Evolutionary conservation across 2,888 invertebrate genomes (phyloP).

Genomic region (Slavum lentiscoides): DNA sequence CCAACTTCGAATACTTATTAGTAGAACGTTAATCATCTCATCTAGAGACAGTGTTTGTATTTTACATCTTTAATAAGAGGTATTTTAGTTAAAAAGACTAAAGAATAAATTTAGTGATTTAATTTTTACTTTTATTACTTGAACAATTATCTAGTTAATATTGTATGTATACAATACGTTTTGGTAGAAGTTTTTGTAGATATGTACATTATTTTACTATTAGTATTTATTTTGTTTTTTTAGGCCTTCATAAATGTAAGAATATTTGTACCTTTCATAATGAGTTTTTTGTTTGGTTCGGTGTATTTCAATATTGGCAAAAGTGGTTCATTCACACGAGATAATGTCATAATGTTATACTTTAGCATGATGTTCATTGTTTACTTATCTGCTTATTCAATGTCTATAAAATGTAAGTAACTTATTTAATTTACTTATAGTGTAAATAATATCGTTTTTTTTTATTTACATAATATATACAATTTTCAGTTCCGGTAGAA

Average conservation of each 20-base stretch:
- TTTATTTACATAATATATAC: background rate
- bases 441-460: background rate
- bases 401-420: slow-evolving; percentile 44
- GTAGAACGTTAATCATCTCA: slow-evolving; percentile 38
- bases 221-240: background rate
- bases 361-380: slow-evolving; percentile 34
- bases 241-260: slow-evolving; percentile 24
- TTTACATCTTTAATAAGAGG: slow-evolving; percentile 40
- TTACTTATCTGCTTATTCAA: slow-evolving; percentile 43
- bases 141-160: background rate
- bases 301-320: slow-evolving; percentile 45
- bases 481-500: slow-evolving; percentile 42
- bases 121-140: slow-evolving; percentile 7
- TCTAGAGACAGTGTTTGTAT: slow-evolving; percentile 51
- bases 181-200: background rate
- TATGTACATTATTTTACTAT: background rate
- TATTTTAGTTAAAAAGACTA: slow-evolving; percentile 32
- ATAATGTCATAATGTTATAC: slow-evolving; percentile 42
- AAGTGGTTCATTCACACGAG: slow-evolving; percentile 31
- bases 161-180: background rate
- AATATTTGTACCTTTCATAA: slow-evolving; percentile 23
- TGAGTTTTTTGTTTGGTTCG: slow-evolving; percentile 34
- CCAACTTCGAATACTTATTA: slow-evolving; percentile 42
- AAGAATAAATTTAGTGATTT: slow-evolving; percentile 10
- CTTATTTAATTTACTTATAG: background rate